Evolutionary conservation across 2,888 invertebrate genomes (phyloP).

Genomic region (Minunthozetes semirufus): DNA sequence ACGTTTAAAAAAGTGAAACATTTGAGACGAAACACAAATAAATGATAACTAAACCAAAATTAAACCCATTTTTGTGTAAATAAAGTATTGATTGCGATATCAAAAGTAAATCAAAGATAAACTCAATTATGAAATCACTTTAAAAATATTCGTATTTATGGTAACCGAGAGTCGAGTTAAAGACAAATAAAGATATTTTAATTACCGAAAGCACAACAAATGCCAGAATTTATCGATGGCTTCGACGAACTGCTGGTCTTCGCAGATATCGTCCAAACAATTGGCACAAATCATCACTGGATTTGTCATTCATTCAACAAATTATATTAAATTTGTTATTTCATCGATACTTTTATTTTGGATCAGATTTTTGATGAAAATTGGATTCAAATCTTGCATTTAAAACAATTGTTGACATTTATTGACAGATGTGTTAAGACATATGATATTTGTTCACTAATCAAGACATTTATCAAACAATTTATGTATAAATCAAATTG

Average conservation of each 20-base stretch:
- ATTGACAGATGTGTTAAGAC: too few species aligned
- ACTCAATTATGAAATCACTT: background rate
- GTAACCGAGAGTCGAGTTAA: slow-evolving; percentile 43
- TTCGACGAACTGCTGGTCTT: slow-evolving; percentile 66
- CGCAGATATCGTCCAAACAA: slow-evolving; percentile 61
- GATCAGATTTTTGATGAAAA: background rate
- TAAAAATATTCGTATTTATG: background rate
- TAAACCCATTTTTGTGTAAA: background rate
- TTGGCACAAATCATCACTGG: slow-evolving; percentile 58
- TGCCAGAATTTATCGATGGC: slow-evolving; percentile 81
- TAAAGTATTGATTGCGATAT: background rate
- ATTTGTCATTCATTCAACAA: background rate
- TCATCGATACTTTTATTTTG: background rate
- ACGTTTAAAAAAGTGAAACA: background rate
- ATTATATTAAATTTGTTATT: background rate
- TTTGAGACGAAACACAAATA: background rate
- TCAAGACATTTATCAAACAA: background rate
- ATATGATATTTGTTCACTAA: background rate
- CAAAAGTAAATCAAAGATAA: background rate
- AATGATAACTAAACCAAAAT: background rate
- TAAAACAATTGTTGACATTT: too few species aligned
- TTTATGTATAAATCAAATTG: background rate
- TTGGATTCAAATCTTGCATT: background rate
- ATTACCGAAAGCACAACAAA: slow-evolving; percentile 74
- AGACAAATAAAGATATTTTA: background rate